Base-by-base conservation (phyloP, 2,888 invertebrate genomes). In the Temnothorax ravouxi region DNA sequence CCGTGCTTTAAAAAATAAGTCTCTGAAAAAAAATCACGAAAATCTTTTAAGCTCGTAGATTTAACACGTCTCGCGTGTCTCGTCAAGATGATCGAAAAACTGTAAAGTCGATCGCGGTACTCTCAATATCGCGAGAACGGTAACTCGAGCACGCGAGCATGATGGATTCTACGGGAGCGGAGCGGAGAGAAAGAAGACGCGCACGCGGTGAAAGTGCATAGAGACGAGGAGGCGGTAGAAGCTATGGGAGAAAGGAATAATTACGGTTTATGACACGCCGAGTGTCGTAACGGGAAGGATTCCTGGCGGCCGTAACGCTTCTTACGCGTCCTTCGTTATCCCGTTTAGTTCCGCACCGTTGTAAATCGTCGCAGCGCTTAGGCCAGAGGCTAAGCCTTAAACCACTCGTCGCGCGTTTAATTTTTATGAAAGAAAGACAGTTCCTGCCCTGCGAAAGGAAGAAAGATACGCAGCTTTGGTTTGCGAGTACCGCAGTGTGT, bases 181-280 rank as follows among this genome's bases (percentile, higher is more conserved):
- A 41, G 62, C 76, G 81, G 34, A 62, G 56, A 44, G 44, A 83
- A 86, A 83, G 86, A 62, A 77, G 38, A 54, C 38, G 41, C 38
- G 41, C 41, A 84, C 72, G 80, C 85, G 75, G 90, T 90, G 90
- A 90, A 90, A 90, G 90, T 90, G 85, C 85, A 87, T 85, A 83
- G 79, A 59, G 85, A 87, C 80, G 69, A 74, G 82, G 38, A 69
- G 79, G 34, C 47, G 72, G 84, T 66, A 71, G 85, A 83, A 86
- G 81, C 74, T 87, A 81, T 69, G 76, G 80, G 90, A 90, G 90
- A 90, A 90, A 90, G 91, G 89, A 88, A 90, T 89, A 90, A 87
- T 91, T 90, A 88, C 67, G 82, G 83, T 88, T 90, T 88, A 89
- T 89, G 84, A 91, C 83, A 90, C 82, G 13, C n/a, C 3, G 59